A percentile compares a stretch with the other conserved stretches of the same genome.
These are phyloP conservation scores for Dinocampus coccinellae DNA, from an alignment of 2,888 invertebrate species.

Conservation along the genomic window DNA sequence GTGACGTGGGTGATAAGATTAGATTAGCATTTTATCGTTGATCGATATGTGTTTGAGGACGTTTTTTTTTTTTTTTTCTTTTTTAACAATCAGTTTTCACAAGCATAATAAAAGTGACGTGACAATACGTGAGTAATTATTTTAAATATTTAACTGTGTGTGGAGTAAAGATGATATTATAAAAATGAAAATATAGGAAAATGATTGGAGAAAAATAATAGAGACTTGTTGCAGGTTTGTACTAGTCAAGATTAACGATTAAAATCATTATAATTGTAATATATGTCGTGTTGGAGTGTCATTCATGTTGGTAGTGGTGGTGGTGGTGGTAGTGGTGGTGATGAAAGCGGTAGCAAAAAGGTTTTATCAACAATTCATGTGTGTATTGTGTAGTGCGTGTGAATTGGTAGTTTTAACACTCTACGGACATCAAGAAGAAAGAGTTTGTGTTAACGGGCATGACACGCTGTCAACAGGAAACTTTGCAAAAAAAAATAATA, in stretches of 20 bases:
- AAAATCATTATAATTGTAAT: neutral
- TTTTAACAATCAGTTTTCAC: neutral
- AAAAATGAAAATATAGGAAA: too few relatives aligned
- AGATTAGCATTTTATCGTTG: slow-evolving; percentile 25
- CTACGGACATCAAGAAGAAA: neutral
- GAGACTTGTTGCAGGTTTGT: slow-evolving; percentile 3
- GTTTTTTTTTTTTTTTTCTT: too few relatives aligned
- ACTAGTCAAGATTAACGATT: neutral
- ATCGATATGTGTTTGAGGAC: slow-evolving; percentile 3
- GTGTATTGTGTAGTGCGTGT: neutral
- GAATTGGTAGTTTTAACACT: neutral
- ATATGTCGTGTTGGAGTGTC: slow-evolving; percentile 2
- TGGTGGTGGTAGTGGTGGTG: too few relatives aligned
- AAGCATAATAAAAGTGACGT: neutral
- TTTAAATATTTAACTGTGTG: too few relatives aligned
- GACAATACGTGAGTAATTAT: too few relatives aligned
- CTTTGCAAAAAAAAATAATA: neutral
- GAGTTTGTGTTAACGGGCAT: neutral
- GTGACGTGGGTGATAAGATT: slow-evolving; percentile 26
- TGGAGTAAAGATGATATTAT: too few relatives aligned
- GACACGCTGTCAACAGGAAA: slow-evolving; percentile 8
- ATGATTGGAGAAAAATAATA: neutral
- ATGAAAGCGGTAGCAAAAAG: neutral
- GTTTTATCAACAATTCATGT: neutral
- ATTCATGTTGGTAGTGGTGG: neutral